Conservation (phyloP, 2,888 invertebrate genomes). For the Chesias legatella region DNA sequence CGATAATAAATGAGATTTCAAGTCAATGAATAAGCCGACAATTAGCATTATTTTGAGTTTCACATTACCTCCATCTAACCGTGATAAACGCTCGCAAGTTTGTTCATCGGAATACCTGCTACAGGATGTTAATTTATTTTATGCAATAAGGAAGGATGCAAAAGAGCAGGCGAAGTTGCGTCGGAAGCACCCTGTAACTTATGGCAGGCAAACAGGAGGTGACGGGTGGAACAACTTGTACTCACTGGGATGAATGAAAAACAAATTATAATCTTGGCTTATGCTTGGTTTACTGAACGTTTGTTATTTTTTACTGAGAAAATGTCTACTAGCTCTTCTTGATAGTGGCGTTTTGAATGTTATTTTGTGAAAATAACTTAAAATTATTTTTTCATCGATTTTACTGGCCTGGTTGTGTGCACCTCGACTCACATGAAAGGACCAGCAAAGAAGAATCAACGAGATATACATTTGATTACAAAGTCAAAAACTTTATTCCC, state of each 20-base stretch:
- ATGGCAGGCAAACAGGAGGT: slow-evolving; percentile 24
- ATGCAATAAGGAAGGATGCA: slow-evolving; percentile 42
- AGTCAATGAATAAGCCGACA: neutral
- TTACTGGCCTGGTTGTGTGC: too few relatives aligned
- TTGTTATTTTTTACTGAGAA: too few relatives aligned
- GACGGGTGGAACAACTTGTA: slow-evolving; percentile 12
- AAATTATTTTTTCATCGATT: too few relatives aligned
- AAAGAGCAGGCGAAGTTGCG: slow-evolving; percentile 26
- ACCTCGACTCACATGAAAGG: too few relatives aligned
- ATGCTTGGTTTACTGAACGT: neutral
- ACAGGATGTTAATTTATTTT: slow-evolving; percentile 48
- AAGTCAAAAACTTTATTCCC: too few relatives aligned
- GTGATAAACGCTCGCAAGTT: slow-evolving; percentile 47
- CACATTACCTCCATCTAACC: slow-evolving; percentile 22
- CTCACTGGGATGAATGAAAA: slow-evolving; percentile 8
- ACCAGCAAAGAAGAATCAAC: too few relatives aligned
- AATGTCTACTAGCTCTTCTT: too few relatives aligned
- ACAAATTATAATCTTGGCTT: neutral
- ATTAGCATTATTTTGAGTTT: slow-evolving; percentile 23
- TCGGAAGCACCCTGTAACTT: slow-evolving; percentile 29
- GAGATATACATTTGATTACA: too few relatives aligned
- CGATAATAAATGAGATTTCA: neutral
- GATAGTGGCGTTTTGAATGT: too few relatives aligned
- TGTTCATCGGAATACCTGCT: slow-evolving; percentile 47
- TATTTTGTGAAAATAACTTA: too few relatives aligned